A percentile compares a stretch with the other conserved stretches of the same genome.
phyloP scores from a whole-genome alignment of 1,140 invertebrate genomes.

The Centruroides vittatus region DNA sequence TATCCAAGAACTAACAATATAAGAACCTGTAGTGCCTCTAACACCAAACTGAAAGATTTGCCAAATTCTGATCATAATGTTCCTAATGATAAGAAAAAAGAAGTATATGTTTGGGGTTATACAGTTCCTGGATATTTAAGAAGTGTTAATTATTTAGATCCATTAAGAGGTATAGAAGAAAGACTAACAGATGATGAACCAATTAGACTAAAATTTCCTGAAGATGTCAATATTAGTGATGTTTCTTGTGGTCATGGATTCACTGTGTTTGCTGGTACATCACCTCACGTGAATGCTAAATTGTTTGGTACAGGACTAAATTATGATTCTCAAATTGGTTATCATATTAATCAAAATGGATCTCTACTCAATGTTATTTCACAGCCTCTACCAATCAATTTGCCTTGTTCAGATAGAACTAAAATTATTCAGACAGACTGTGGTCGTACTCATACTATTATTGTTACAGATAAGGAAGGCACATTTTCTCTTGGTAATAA shows the following conservation, averaged over 20 bases:
- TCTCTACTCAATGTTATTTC: too few species aligned
- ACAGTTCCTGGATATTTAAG: too few species aligned
- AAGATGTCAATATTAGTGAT: slow-evolving; percentile 24
- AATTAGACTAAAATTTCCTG: too few species aligned
- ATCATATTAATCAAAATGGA: slow-evolving; percentile 18
- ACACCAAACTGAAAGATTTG: too few species aligned
- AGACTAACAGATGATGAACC: too few species aligned
- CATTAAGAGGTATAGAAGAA: too few species aligned
- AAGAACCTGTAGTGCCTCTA: too few species aligned
- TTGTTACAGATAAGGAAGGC: slow-evolving; percentile 57
- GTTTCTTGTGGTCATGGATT: slow-evolving; percentile 83
- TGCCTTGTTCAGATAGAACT: slow-evolving; percentile 23
- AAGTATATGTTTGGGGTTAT: too few species aligned
- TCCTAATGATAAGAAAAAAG: too few species aligned
- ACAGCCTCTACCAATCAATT: slow-evolving; percentile 15
- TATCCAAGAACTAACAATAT: too few species aligned
- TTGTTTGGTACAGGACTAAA: slow-evolving; percentile 83
- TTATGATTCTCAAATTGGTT: slow-evolving; percentile 79
- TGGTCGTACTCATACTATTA: slow-evolving; percentile 71
- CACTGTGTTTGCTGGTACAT: slow-evolving; percentile 57
- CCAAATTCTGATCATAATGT: too few species aligned
- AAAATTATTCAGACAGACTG: slow-evolving; percentile 50
- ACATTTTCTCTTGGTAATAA: slow-evolving; percentile 60
- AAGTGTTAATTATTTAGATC: too few species aligned
- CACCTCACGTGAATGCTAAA: slow-evolving; percentile 40